Percentiles rank a stretch among this genome's conserved stretches.
Evolutionary conservation across 2,888 invertebrate species (phyloP).

Genomic region (Eurytoma californica): DNA sequence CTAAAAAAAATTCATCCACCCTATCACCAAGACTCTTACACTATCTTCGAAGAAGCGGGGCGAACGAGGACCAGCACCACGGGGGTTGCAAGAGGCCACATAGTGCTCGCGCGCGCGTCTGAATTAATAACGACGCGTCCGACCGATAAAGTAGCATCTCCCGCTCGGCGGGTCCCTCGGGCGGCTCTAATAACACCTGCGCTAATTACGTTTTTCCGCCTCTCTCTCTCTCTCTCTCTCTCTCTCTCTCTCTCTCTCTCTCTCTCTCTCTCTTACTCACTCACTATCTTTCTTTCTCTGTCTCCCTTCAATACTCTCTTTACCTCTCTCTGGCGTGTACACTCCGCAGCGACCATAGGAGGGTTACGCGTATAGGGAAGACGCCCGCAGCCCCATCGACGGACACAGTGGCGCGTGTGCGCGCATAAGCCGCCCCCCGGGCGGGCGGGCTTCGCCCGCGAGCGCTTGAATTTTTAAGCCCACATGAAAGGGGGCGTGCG

Average conservation of each 20-base stretch:
- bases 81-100: background rate
- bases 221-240: background rate
- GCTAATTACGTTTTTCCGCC: slow-evolving; percentile 52
- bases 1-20: too few relatives aligned
- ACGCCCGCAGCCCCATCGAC: too few relatives aligned
- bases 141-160: slow-evolving; percentile 34
- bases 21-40: too few relatives aligned
- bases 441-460: slow-evolving; percentile 18
- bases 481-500: slow-evolving; percentile 47
- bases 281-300: background rate
- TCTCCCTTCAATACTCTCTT: slow-evolving; percentile 15
- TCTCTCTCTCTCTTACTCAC: background rate
- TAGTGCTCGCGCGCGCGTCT: background rate
- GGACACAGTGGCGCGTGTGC: background rate
- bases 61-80: too few relatives aligned
- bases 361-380: background rate
- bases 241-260: background rate
- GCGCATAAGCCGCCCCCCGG: background rate
- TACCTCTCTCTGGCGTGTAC: background rate
- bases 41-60: too few relatives aligned
- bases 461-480: slow-evolving; percentile 52
- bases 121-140: slow-evolving; percentile 50
- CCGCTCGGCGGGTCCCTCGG: background rate
- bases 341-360: background rate
- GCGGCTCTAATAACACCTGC: slow-evolving; percentile 40